Percentiles rank a stretch among this genome's conserved stretches.
Conservation (phyloP, 53 echinoderm and acorn worm genomes). For the Mesocentrotus franciscanus region DNA sequence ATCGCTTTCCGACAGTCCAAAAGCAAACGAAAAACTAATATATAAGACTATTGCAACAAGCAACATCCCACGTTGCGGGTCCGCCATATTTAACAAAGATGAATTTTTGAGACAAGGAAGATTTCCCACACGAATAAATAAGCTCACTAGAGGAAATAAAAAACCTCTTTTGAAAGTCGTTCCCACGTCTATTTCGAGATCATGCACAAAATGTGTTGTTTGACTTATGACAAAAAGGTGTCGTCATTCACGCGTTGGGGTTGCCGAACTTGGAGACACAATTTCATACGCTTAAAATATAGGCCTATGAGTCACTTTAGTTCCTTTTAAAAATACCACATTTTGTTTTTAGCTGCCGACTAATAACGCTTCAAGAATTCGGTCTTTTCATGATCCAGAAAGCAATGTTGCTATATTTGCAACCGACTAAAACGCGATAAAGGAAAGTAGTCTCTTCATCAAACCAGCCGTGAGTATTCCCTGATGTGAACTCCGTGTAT, state of each 20-base stretch:
- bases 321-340: constrained; percentile 2
- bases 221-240: neutral
- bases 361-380: constrained; percentile 5
- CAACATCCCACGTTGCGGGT: too few species aligned
- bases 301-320: neutral
- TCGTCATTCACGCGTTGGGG: neutral
- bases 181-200: neutral
- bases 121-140: neutral
- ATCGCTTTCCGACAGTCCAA: neutral
- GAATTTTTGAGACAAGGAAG: neutral
- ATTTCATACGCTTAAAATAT: neutral
- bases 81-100: neutral
- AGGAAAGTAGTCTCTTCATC: neutral
- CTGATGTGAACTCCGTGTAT: neutral
- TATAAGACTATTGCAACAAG: neutral
- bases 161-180: neutral
- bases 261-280: neutral
- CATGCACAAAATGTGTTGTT: neutral
- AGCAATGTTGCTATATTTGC: constrained; percentile 18
- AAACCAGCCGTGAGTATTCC: neutral
- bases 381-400: neutral
- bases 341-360: neutral
- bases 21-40: neutral
- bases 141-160: neutral
- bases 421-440: constrained; percentile 8